phyloP scores from a whole-genome alignment of 2,113 vertebrate genomes.

The Chamaea fasciata region DNA sequence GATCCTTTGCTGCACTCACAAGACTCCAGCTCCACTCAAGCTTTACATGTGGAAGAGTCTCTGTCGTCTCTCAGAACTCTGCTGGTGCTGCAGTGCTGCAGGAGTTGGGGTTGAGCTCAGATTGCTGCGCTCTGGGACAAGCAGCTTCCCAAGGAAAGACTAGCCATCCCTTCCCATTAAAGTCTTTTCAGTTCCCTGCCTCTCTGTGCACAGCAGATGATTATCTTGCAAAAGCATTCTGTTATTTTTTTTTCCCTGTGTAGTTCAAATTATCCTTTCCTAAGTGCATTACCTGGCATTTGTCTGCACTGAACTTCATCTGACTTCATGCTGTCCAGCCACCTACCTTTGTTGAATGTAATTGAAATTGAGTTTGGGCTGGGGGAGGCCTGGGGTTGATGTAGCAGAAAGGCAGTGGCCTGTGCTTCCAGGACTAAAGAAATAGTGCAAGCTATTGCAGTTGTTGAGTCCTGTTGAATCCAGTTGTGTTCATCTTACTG shows the following conservation, averaged over 20 bases:
- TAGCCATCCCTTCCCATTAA: conserved; percentile 6
- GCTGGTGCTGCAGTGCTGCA: background rate
- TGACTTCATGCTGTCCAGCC: conserved; percentile 17
- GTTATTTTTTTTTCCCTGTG: background rate
- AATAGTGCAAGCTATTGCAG: background rate
- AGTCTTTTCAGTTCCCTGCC: background rate
- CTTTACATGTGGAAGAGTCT: background rate
- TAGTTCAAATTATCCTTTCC: conserved; percentile 48
- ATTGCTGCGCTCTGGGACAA: background rate
- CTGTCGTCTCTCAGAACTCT: background rate
- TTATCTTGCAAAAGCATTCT: conserved; percentile 39
- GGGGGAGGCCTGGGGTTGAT: background rate
- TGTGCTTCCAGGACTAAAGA: conserved; percentile 6
- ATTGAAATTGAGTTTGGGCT: conserved; percentile 40
- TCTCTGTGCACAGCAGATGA: conserved; percentile 49
- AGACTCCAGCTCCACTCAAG: background rate
- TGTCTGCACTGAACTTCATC: conserved; percentile 44
- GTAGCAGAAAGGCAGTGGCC: background rate
- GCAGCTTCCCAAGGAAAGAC: conserved; percentile 24
- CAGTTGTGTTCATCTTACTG: background rate
- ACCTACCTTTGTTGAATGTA: conserved; percentile 19
- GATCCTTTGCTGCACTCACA: background rate
- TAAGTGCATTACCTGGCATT: conserved; percentile 58
- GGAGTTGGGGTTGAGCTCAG: background rate
- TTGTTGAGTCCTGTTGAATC: conserved; percentile 14